Conservation (phyloP, 2,113 vertebrate species). For the Erythrocebus patas region DNA sequence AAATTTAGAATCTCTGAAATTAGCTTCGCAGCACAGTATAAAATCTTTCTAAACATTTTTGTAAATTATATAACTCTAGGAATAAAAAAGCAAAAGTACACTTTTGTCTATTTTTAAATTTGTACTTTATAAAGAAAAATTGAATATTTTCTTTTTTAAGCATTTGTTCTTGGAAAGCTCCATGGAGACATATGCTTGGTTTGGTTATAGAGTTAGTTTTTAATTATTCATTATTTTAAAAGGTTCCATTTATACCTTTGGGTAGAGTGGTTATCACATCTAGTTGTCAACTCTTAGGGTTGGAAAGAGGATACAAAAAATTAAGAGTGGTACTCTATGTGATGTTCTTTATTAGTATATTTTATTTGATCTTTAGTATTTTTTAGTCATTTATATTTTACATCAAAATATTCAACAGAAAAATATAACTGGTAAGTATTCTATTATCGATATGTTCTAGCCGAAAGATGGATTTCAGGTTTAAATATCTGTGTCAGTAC, state of each 20-base stretch:
- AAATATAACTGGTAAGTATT: background rate
- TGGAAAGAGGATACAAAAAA: slow-evolving; percentile 3
- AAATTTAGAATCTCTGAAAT: slow-evolving; percentile 18
- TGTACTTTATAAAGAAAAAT: background rate
- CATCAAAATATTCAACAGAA: background rate
- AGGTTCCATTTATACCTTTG: background rate
- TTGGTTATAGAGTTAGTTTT: slow-evolving; percentile 21
- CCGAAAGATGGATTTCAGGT: background rate
- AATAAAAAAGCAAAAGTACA: slow-evolving; percentile 21
- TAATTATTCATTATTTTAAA: background rate
- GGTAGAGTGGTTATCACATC: background rate
- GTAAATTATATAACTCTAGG: background rate
- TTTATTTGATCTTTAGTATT: slow-evolving; percentile 1
- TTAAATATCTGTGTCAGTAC: background rate
- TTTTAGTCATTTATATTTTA: background rate
- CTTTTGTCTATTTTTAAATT: slow-evolving; percentile 20
- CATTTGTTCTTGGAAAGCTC: background rate
- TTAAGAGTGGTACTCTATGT: background rate
- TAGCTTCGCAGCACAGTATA: background rate
- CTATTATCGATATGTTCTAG: background rate
- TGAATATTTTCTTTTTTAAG: slow-evolving; percentile 41
- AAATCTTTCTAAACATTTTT: slow-evolving; percentile 16
- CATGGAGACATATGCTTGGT: background rate
- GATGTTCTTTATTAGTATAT: background rate
- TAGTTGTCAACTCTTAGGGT: background rate